Base-by-base conservation (phyloP, 2,888 invertebrate species). In the Gastrophysa polygoni region DNA sequence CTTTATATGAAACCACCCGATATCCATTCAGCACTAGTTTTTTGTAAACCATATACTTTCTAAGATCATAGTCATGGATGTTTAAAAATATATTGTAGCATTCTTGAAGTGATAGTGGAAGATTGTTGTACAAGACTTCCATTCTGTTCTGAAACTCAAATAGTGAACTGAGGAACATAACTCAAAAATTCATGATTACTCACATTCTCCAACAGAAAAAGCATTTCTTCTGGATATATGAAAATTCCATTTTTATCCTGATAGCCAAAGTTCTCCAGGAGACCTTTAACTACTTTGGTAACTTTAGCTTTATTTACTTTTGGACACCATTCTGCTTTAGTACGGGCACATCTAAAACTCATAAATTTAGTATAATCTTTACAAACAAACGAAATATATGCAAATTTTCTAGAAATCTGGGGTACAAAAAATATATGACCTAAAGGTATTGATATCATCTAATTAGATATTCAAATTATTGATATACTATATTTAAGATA, bases 121-220 rank as follows among this genome's bases (percentile, higher is more conserved):
- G 80, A 29, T 83, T 83, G 74, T 86, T 84, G 78, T 85, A 84
- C 63, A 81, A 82, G 11, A 90, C 80, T 72, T 86, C 85, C 14
- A 90, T 79, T 70, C 83, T 83, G 76, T 88, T 89, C 90, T 90
- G 7, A 24, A n/a, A n/a, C 7, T 21, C n/a, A 21, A n/a, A 28
- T 43, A n/a, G n/a, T n/a, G n/a, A n/a, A n/a, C n/a, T n/a, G n/a
- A n/a, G n/a, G n/a, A n/a, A n/a, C n/a, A n/a, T n/a, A n/a, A n/a
- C n/a, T n/a, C n/a, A n/a, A n/a, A n/a, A n/a, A n/a, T n/a, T n/a
- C 24, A 24, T 24, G 11, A 7, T 10, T 48, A 74, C 82, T 82
- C 82, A 90, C 90, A 74, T 85, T 83, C 85, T 90, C 90, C 74
- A 90, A 80, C 49, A 90, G 80, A 75, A 84, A 86, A 44, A 90